Base-by-base conservation (phyloP, 2,797 vertebrate genomes). In the Cottoperca gobio region DNA sequence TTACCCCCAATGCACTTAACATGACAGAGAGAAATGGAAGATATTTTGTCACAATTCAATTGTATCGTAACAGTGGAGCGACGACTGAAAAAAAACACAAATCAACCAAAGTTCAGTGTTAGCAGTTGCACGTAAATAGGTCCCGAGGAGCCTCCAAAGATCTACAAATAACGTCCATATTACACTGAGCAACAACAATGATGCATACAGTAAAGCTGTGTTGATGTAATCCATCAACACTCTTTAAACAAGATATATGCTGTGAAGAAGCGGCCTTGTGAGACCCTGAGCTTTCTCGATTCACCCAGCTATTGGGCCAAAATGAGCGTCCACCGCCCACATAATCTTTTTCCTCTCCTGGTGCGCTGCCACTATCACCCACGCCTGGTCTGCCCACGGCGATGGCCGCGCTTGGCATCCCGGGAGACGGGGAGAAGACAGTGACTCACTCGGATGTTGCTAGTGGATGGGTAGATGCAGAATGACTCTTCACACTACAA, bases 361-460 rank as follows among this genome's bases (percentile, higher is more conserved):
- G 53, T 86, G 45, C 48, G 42, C 70, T 73, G 86, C 77, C 85
- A 73, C 78, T 76, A 69, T 84, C 86, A 82, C 88, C 88, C 88
- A 90, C 84, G 64, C 75, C 85, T 33, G 39, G 76, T 67, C 86
- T 88, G 89, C 89, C 86, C 75, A 88, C 82, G 60, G 88, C 67
- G 14, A 78, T 81, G 72, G 85, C 82, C 86, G 60, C 3, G 35
- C 63, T 73, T 85, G 76, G 85, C 88, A 85, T 79, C 60, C 53
- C 48, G n/a, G 77, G 69, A 91, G 81, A 85, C 24, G 8, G 21
- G 42, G 45, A 73, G 70, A 87, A 81, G 66, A 82, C 80, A 78
- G 75, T 93, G 91, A 94, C 68, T 92, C 91, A 93, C 62, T 89
- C 17, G 31, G 62, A 85, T 78, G 72, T 77, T 72, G 82, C 57